A percentile compares a stretch with the other conserved stretches of the same genome.
These are phyloP conservation scores for Oxystoma pomonae DNA, from an alignment of 2,888 invertebrate species.

Conservation along the genomic window DNA sequence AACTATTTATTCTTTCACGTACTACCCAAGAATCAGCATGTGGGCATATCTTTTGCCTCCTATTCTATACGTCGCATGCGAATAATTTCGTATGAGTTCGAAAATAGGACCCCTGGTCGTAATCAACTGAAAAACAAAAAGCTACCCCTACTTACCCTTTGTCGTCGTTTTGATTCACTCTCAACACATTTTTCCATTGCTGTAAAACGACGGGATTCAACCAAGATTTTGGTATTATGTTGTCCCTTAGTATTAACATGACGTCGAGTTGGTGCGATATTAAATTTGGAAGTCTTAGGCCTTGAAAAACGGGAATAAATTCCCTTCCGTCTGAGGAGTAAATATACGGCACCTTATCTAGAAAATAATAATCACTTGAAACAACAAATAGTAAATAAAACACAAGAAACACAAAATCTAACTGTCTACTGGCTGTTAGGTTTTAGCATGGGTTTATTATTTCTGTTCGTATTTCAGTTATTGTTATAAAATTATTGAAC, in stretches of 20 bases:
- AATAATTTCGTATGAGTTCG: no score
- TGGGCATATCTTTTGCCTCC: no score
- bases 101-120: neutral
- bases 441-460: no score
- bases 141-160: conserved; percentile 55
- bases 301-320: conserved; percentile 60
- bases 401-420: no score
- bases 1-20: no score
- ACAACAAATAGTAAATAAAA: no score
- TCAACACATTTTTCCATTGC: conserved; percentile 67
- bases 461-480: no score
- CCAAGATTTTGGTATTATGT: conserved; percentile 67
- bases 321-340: conserved; percentile 56
- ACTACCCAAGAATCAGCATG: no score
- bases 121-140: conserved; percentile 9
- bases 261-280: conserved; percentile 67
- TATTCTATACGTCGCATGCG: no score
- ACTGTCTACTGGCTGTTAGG: no score
- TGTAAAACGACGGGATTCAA: conserved; percentile 59
- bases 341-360: conserved; percentile 53
- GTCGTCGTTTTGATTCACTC: conserved; percentile 66
- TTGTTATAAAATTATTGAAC: no score
- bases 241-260: conserved; percentile 61
- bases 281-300: conserved; percentile 63
- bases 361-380: conserved; percentile 21